Conservation (phyloP, 2,113 vertebrate genomes). For the Podarcis cretensis region DNA sequence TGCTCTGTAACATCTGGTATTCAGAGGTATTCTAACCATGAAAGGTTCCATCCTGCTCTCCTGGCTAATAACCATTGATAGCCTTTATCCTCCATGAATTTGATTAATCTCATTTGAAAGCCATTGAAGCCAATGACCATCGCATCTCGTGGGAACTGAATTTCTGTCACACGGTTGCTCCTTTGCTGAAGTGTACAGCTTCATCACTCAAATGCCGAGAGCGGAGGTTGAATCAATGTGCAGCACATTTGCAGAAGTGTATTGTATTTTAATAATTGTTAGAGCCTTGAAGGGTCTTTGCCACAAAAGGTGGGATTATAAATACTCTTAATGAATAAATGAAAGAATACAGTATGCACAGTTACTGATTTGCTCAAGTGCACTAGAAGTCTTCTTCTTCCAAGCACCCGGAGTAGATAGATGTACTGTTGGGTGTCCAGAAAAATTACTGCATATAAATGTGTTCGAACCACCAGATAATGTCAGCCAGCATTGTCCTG, state of each 20-base stretch:
- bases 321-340: not conserved
- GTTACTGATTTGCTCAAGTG: not conserved
- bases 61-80: not conserved
- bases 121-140: not conserved
- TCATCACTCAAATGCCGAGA: not conserved
- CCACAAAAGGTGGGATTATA: not conserved
- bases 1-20: not conserved
- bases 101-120: not conserved
- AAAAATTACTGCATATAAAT: not conserved
- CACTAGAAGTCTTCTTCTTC: not conserved
- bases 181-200: not conserved
- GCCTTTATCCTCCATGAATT: too few relatives aligned
- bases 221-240: not conserved
- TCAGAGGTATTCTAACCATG: not conserved
- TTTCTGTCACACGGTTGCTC: not conserved
- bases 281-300: not conserved
- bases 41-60: not conserved
- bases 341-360: not conserved
- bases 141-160: not conserved
- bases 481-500: not conserved
- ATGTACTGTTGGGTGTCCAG: not conserved
- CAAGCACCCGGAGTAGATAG: not conserved
- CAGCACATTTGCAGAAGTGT: not conserved
- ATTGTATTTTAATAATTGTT: not conserved
- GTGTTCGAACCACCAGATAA: not conserved